Conservation (phyloP, 1,140 invertebrate genomes). For the Brachionus plicatilis region DNA sequence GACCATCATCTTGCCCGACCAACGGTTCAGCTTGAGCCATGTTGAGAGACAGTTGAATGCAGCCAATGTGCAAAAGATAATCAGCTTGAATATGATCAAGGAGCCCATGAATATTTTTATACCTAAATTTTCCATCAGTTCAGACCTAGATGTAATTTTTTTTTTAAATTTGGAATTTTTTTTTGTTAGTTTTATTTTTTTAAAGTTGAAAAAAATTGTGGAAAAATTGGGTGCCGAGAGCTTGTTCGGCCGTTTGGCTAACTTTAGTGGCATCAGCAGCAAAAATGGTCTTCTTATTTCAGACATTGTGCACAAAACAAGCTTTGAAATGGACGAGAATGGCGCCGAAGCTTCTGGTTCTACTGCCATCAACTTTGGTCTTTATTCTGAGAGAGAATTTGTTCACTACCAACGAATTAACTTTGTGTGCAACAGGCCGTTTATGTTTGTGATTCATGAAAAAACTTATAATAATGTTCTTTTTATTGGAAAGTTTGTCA, state of each 20-base stretch:
- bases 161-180: not conserved
- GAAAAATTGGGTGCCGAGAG: not conserved
- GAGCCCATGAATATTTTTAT: slow-evolving; percentile 45
- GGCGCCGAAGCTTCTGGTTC: slow-evolving; percentile 56
- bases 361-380: slow-evolving; percentile 43
- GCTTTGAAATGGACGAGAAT: slow-evolving; percentile 60
- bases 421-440: slow-evolving; percentile 1
- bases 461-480: slow-evolving; percentile 9
- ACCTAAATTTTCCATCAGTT: slow-evolving; percentile 48
- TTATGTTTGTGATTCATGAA: slow-evolving; percentile 29
- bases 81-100: slow-evolving; percentile 41
- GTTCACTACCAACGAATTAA: slow-evolving; percentile 1
- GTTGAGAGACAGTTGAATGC: slow-evolving; percentile 59
- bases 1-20: slow-evolving; percentile 68
- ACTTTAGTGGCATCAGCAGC: slow-evolving; percentile 45
- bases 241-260: not conserved
- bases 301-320: slow-evolving; percentile 57
- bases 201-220: not conserved
- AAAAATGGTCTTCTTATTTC: slow-evolving; percentile 44
- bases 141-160: slow-evolving; percentile 31
- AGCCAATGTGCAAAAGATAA: slow-evolving; percentile 51
- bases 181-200: not conserved
- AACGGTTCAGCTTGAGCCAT: slow-evolving; percentile 46
- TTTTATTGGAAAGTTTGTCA: not conserved
- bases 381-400: not conserved